phyloP scores from a whole-genome alignment of 1,140 invertebrate species.

The Lerema accius region DNA sequence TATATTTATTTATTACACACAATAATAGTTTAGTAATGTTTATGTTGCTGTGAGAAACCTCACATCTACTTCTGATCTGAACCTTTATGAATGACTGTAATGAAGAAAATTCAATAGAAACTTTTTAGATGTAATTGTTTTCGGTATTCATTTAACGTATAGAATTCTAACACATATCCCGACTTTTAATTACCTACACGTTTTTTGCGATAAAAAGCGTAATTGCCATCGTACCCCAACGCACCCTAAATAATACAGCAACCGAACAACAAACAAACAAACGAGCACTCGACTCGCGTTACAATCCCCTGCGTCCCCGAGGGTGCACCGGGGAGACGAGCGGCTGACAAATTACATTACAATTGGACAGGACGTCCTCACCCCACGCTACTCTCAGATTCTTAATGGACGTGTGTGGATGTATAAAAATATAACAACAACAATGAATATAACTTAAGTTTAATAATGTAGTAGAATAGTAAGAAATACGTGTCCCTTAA shows the following conservation, averaged over 20 bases:
- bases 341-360: conserved; percentile 62
- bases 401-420: conserved; percentile 11
- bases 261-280: conserved; percentile 26
- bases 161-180: too few relatives aligned
- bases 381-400: conserved; percentile 29
- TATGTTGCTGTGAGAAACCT: too few relatives aligned
- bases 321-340: conserved; percentile 25
- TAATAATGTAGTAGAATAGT: too few relatives aligned
- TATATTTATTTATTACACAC: too few relatives aligned
- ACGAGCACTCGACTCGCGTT: conserved; percentile 13
- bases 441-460: neutral
- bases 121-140: too few relatives aligned
- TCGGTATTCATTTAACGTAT: too few relatives aligned
- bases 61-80: too few relatives aligned
- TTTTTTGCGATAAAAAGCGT: neutral
- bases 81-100: too few relatives aligned
- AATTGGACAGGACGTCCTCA: conserved; percentile 59
- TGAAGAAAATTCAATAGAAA: too few relatives aligned
- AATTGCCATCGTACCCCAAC: conserved; percentile 4
- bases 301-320: neutral
- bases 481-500: too few relatives aligned
- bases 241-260: conserved; percentile 14
- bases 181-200: neutral
- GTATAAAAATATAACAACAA: neutral
- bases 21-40: too few relatives aligned